Evolutionary conservation across 53 echinoderm and acorn worm genomes (phyloP).

Genomic region (Glandiceps talaboti): DNA sequence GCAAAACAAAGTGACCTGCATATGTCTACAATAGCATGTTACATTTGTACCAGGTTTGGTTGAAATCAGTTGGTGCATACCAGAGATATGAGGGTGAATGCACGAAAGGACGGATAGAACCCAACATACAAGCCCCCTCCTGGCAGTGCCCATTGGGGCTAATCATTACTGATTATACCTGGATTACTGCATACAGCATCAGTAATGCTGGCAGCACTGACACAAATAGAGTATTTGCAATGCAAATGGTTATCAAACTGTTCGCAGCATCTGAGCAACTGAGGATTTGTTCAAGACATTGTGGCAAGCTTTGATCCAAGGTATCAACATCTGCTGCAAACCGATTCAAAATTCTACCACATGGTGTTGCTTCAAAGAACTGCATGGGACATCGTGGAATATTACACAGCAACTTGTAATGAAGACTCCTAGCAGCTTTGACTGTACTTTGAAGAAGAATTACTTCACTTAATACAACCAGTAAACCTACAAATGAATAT

Average conservation of each 20-base stretch:
- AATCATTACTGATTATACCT: too few species aligned
- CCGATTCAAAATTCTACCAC: conserved; percentile 67
- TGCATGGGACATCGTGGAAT: conserved; percentile 51
- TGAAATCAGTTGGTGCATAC: too few species aligned
- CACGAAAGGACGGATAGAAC: too few species aligned
- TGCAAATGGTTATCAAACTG: conserved; percentile 19
- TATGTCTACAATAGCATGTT: too few species aligned
- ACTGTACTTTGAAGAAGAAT: too few species aligned
- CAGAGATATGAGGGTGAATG: too few species aligned
- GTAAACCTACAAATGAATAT: too few species aligned
- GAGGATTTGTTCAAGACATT: not conserved
- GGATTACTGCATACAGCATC: conserved; percentile 31
- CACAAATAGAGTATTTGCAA: conserved; percentile 18
- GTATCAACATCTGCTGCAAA: conserved; percentile 66
- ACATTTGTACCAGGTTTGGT: too few species aligned
- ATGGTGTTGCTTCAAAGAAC: conserved; percentile 72
- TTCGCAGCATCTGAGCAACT: conserved; percentile 9
- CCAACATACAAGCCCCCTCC: too few species aligned
- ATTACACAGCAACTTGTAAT: conserved; percentile 24
- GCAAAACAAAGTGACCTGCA: too few species aligned
- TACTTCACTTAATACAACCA: too few species aligned
- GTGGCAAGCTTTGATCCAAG: conserved; percentile 35
- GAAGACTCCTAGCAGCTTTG: conserved; percentile 31
- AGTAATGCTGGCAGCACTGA: conserved; percentile 16
- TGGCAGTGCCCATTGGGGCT: too few species aligned